Evolutionary conservation across 1,140 invertebrate species (phyloP).

Genomic region (Mya arenaria): DNA sequence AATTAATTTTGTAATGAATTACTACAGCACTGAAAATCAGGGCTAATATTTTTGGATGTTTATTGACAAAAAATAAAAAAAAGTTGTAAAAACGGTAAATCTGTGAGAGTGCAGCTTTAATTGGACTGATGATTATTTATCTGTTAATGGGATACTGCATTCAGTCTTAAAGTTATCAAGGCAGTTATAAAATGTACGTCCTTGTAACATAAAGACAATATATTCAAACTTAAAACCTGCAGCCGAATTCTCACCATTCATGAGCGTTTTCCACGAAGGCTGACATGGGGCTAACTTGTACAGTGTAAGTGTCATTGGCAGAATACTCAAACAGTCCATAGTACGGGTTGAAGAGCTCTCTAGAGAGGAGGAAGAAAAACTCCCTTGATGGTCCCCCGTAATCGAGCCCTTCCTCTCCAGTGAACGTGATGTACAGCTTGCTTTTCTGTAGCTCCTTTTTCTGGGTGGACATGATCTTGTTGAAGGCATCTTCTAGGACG

Average conservation of each 20-base stretch:
- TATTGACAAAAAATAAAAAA: too few species aligned
- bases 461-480: slow-evolving; percentile 97
- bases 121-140: too few species aligned
- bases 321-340: slow-evolving; percentile 99
- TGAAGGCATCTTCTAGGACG: slow-evolving; percentile 97
- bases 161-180: too few species aligned
- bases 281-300: slow-evolving; percentile 98
- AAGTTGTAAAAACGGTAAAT: too few species aligned
- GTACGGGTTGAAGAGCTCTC: slow-evolving; percentile 98
- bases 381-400: slow-evolving; percentile 98
- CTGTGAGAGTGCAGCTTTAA: too few species aligned
- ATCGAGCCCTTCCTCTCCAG: slow-evolving; percentile 98
- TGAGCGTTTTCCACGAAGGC: slow-evolving; percentile 99
- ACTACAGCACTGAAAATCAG: too few species aligned
- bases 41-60: too few species aligned
- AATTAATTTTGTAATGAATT: too few species aligned
- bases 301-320: slow-evolving; percentile 98
- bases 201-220: too few species aligned
- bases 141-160: too few species aligned
- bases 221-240: too few species aligned
- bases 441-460: slow-evolving; percentile 98
- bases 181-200: too few species aligned
- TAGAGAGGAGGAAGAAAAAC: slow-evolving; percentile 97
- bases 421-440: slow-evolving; percentile 96
- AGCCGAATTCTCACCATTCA: slow-evolving; percentile 94